Base-by-base conservation (phyloP, 2,888 invertebrate genomes). In the Autographa pulchrina region DNA sequence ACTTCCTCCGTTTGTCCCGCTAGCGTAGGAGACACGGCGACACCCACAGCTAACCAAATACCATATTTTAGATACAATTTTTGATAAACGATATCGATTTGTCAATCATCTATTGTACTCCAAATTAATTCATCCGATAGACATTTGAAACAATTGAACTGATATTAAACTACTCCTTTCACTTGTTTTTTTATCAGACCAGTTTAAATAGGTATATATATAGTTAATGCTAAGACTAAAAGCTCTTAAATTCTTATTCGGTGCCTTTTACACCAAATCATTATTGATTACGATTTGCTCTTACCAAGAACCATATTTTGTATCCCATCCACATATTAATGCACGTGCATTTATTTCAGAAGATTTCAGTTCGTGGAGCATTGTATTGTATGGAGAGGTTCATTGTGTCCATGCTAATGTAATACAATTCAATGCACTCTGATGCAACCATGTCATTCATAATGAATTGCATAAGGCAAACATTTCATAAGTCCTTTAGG, bases 91-190 rank as follows among this genome's bases (percentile, higher is more conserved):
- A 85, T 85, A 83, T 80, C 85, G 90, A 93, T 91, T 92, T 80
- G 91, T 91, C 92, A 92, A 92, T 93, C 92, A 91, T 86, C 87
- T 81, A 91, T 93, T 92, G 91, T 93, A 80, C 81, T 86, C 75
- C 72, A 86, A 88, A 89, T 89, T 89, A 88, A 90, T 90, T 86
- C 83, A 77, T 83, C 56, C 75, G 87, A 91, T 88, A 91, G 90
- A 90, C 90, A 90, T 92, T 85, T 88, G 78, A 89, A 90, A 92
- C 92, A 93, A 92, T 92, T 85, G 89, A 81, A 83, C 75, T 76
- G 73, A 86, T 83, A 82, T 78, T 66, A 74, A 78, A 74, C 62
- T 63, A 68, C 56, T 62, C 61, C 74, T 76, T 67, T 81, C 74
- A 69, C 76, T 81, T 72, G 79, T 75, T 81, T 84, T n/a, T 81